These are phyloP conservation scores for Chironomus tentans DNA, from an alignment of 2,888 invertebrate genomes.

Conservation along the genomic window DNA sequence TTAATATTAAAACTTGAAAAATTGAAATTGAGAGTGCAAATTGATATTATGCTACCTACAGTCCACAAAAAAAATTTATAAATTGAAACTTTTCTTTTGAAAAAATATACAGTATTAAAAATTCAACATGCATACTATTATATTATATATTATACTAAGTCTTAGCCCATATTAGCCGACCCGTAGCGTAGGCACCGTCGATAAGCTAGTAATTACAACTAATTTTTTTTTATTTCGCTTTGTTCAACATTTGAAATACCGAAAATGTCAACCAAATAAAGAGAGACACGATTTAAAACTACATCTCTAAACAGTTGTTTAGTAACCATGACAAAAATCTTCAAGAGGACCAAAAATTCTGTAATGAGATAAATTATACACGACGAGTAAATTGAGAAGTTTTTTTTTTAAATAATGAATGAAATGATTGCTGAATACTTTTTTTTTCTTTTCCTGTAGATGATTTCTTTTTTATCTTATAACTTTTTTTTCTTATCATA, in stretches of 20 bases:
- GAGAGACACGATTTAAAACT: no score
- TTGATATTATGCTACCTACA: neutral
- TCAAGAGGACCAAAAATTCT: constrained; percentile 16
- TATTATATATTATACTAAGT: neutral
- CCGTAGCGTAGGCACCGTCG: neutral
- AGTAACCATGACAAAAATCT: constrained; percentile 21
- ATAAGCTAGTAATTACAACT: neutral
- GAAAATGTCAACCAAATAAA: no score
- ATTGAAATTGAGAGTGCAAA: neutral
- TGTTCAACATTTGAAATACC: no score
- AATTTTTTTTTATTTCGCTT: no score
- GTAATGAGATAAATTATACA: neutral
- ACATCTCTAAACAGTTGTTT: constrained; percentile 13
- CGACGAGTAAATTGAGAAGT: neutral
- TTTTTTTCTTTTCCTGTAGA: constrained; percentile 14
- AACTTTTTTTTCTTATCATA: constrained; percentile 19
- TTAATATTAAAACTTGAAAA: neutral
- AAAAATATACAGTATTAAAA: neutral
- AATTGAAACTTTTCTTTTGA: neutral
- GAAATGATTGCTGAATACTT: constrained; percentile 8
- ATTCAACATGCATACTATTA: neutral
- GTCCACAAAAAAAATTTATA: neutral
- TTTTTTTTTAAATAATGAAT: constrained; percentile 3
- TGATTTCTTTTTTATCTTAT: neutral
- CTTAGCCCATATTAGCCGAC: neutral